Evolutionary conservation across 1,140 invertebrate genomes (phyloP).

Genomic region (Drosophila hydei): DNA sequence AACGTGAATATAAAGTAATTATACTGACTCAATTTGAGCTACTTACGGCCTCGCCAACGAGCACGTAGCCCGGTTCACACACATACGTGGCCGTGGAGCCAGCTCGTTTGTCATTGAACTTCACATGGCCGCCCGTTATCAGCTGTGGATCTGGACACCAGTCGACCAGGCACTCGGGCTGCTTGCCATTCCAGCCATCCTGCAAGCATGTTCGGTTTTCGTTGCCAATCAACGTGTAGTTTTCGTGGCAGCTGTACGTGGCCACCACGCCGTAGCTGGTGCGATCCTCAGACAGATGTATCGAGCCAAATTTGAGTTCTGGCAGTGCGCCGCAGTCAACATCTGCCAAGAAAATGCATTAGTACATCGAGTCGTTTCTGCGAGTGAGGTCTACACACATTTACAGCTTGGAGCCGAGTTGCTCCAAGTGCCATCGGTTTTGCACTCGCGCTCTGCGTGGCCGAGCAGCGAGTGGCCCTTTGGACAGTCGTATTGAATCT

Average conservation of each 20-base stretch:
- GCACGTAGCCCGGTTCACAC: slow-evolving; percentile 93
- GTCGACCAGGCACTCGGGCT: slow-evolving; percentile 92
- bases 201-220: slow-evolving; percentile 90
- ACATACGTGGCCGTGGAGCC: slow-evolving; percentile 91
- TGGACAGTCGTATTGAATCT: slow-evolving; percentile 91
- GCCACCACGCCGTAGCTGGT: slow-evolving; percentile 92
- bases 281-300: slow-evolving; percentile 87
- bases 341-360: slow-evolving; percentile 85
- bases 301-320: slow-evolving; percentile 89
- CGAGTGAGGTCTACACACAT: slow-evolving; percentile 86
- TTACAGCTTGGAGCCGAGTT: slow-evolving; percentile 91
- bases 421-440: slow-evolving; percentile 91
- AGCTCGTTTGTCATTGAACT: slow-evolving; percentile 88
- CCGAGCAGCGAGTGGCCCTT: slow-evolving; percentile 93
- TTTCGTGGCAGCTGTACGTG: slow-evolving; percentile 91
- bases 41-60: slow-evolving; percentile 91
- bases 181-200: slow-evolving; percentile 92
- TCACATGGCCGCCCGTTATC: slow-evolving; percentile 90
- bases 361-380: neutral
- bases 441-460: slow-evolving; percentile 88
- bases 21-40: too few species aligned
- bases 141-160: slow-evolving; percentile 92
- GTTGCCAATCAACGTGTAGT: slow-evolving; percentile 92
- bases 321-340: slow-evolving; percentile 91
- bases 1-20: slow-evolving; percentile 18